Evolutionary conservation across 2,888 invertebrate species (phyloP).

Genomic region (Apodemia duryi): DNA sequence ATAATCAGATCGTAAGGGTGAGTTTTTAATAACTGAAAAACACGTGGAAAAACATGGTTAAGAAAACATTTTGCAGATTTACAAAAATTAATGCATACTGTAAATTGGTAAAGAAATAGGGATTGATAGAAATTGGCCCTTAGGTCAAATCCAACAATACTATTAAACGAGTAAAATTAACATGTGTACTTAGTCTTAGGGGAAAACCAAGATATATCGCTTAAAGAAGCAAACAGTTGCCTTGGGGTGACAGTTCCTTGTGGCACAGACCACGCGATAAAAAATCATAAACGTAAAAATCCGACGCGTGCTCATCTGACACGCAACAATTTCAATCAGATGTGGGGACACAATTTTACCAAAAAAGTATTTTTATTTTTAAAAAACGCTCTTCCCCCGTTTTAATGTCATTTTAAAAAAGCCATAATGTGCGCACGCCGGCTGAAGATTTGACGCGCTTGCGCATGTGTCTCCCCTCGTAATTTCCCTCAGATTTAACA

Average conservation of each 20-base stretch:
- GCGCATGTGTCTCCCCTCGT: conserved; percentile 78
- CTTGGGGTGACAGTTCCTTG: conserved; percentile 29
- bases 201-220: conserved; percentile 29
- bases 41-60: no score
- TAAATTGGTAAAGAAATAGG: no score
- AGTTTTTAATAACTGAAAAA: no score
- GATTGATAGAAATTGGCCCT: conserved; percentile 4
- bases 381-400: conserved; percentile 67
- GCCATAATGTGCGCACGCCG: conserved; percentile 73
- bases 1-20: no score
- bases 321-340: conserved; percentile 76
- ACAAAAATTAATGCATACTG: no score
- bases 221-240: conserved; percentile 27
- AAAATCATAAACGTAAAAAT: conserved; percentile 72
- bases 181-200: no score
- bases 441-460: conserved; percentile 79
- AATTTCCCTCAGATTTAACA: conserved; percentile 46
- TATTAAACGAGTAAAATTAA: conserved; percentile 29
- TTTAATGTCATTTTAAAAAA: conserved; percentile 68
- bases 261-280: conserved; percentile 69
- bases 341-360: conserved; percentile 67
- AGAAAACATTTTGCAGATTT: no score
- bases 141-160: conserved; percentile 19
- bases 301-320: conserved; percentile 77
- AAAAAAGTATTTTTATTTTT: conserved; percentile 75